These are phyloP conservation scores for Miniopterus natalensis DNA, from an alignment of 2,113 vertebrate species.

Conservation along the genomic window DNA sequence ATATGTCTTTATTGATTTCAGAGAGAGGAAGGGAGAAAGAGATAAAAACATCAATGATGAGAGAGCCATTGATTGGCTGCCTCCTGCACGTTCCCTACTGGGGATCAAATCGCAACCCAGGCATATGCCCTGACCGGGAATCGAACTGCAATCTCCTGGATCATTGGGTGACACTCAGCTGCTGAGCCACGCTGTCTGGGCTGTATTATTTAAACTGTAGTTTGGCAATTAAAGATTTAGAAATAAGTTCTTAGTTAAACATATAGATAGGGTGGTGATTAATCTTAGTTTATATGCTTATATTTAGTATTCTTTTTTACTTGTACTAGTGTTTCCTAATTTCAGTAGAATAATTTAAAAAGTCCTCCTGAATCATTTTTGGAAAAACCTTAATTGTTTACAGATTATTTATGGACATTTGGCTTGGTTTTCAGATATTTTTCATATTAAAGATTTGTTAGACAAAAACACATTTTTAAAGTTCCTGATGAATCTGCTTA, in stretches of 20 bases:
- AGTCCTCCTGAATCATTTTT: constrained; percentile 41
- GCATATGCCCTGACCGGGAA: too few relatives aligned
- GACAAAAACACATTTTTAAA: background rate
- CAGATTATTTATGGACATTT: background rate
- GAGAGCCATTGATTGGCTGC: too few relatives aligned
- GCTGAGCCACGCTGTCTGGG: too few relatives aligned
- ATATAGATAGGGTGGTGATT: background rate
- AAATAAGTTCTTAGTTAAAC: constrained; percentile 39
- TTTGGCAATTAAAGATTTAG: constrained; percentile 45
- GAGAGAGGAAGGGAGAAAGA: too few relatives aligned
- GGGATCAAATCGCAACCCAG: too few relatives aligned
- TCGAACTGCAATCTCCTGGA: too few relatives aligned
- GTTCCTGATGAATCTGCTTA: constrained; percentile 35
- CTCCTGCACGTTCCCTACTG: too few relatives aligned
- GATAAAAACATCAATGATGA: too few relatives aligned
- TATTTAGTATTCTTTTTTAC: constrained; percentile 27
- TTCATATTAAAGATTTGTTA: constrained; percentile 41
- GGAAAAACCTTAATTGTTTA: constrained; percentile 27
- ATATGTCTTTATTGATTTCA: too few relatives aligned
- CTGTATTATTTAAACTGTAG: background rate
- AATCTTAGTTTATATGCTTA: constrained; percentile 25
- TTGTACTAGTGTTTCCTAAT: constrained; percentile 36
- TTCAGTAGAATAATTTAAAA: background rate
- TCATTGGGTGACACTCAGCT: too few relatives aligned
- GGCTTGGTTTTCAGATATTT: constrained; percentile 7